Evolutionary conservation across 2,888 invertebrate genomes (phyloP), one percentile per base, ranked within the genome.

Genomic region (Netelia fuscicornis): DNA sequence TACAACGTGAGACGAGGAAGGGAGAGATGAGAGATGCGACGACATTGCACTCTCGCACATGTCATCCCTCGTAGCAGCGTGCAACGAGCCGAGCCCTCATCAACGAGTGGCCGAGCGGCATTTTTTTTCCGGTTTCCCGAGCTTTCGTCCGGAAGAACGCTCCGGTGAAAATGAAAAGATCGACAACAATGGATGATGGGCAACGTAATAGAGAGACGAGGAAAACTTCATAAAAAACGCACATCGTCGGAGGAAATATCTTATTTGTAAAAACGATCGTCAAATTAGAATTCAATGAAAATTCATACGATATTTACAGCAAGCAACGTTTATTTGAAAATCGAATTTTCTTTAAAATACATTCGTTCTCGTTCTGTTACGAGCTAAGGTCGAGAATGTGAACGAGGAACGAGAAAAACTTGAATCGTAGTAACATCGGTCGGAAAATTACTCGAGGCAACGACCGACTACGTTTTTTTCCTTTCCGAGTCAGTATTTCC

Each of bases 141-240:
- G 60, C 54, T 71, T 52, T 84, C 74, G 52, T 84, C 80, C 65
- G 71, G 52, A 76, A 80, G 75, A 79, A 71, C 11, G 52, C 11
- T 30, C 54, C 56, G 44, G 68, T 20, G 11, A 20, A 71, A 71
- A 84, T 60, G 37, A 62, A 81, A 62, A 60, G 48, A 74, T 74
- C 37, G 76, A 48, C n/a, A 25, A 10, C 5, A 64, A 37, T 6
- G n/a, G n/a, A 37, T 2, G 30, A 48, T 11, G 20, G 11, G 2
- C 44, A 9, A 72, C n/a, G 20, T 48, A 52, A 62, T 30, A 25
- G 44, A 48, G 30, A 62, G 44, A 13, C 2, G 30, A 30, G 5
- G 25, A 44, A 13, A 64, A 8, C 9, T 48, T 13, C 10, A 48
- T 48, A 13, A 48, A 54, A 37, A 76, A 65, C 30, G 64, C 52